Conservation (phyloP, 53 echinoderm and acorn worm genomes). For the Mesocentrotus franciscanus region DNA sequence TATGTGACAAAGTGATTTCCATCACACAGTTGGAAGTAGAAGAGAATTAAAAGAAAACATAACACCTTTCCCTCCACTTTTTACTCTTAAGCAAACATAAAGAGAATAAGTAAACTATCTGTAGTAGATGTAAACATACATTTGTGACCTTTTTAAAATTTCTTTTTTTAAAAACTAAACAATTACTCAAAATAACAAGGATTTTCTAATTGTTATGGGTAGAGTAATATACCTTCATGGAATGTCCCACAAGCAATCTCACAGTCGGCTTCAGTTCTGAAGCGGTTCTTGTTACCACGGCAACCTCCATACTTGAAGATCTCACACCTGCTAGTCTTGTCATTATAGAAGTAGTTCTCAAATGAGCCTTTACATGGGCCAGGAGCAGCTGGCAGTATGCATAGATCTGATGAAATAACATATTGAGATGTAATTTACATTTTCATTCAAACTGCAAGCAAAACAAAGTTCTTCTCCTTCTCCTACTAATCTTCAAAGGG, state of each 20-base stretch:
- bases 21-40: neutral
- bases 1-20: neutral
- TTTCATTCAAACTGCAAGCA: neutral
- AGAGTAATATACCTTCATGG: constrained; percentile 59
- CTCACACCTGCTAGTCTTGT: constrained; percentile 76
- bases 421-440: too few species aligned
- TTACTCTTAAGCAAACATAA: neutral
- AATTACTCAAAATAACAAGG: too few species aligned
- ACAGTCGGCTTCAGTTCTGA: constrained; percentile 79
- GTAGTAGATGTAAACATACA: constrained; percentile 3
- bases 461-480: neutral
- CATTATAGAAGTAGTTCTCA: constrained; percentile 80
- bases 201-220: neutral
- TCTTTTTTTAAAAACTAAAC: too few species aligned
- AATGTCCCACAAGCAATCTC: constrained; percentile 81
- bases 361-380: constrained; percentile 81
- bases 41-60: neutral
- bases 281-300: constrained; percentile 91
- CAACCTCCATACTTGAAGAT: constrained; percentile 93
- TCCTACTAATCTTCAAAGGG: too few species aligned
- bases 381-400: constrained; percentile 69
- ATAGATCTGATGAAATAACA: constrained; percentile 71
- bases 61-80: neutral
- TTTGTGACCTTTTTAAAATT: neutral
- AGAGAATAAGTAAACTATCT: neutral